Evolutionary conservation across 2,113 vertebrate genomes (phyloP), one percentile per base, ranked within the genome.

Genomic region (Aptenodytes patagonicus): DNA sequence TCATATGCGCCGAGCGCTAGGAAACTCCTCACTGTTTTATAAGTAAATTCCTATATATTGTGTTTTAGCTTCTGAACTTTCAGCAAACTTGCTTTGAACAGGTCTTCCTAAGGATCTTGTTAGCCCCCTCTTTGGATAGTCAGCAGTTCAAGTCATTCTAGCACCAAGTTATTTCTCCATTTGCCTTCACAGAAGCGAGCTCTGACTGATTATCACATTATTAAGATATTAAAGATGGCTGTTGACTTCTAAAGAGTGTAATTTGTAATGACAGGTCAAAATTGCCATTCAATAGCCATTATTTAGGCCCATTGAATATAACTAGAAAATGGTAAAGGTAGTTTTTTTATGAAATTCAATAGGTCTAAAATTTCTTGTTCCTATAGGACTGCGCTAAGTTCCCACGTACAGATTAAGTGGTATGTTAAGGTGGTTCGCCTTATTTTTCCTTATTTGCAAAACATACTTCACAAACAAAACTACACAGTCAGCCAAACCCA

Each of bases 381-480:
- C 40, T 55, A 1, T 5, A 40, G 65, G 57, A 28, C 17, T 58
- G 18, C 1, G 1, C 15, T 38, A 46, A 57, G 3, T 36, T 61
- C 18, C 40, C 49, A 20, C 4, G 13, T 16, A 34, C 6, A 49
- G 21, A 21, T 28, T 64, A 58, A 81, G 26, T 13, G 14, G 5
- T 6, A 2, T 9, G 3, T 46, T 69, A 36, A 25, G 5, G 9
- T 34, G 7, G 4, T 81, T 82, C 2, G 0, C 25, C 12, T 65
- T 60, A 10, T 79, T 94, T 87, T 80, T 80, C 42, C 31, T 55
- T 60, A 44, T 84, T 58, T 81, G 18, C 28, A 62, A 90, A 84
- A 34, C 26, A 58, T 13, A 17, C 2, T 38, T 62, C 25, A 75
- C 25, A 84, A 40, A 55, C 9, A 77, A 83, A 49, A 6, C 47